Percentiles rank a stretch among this genome's conserved stretches.
These are phyloP conservation scores for Dicranocentrus wangi DNA, from an alignment of 2,888 invertebrate genomes.

Conservation along the genomic window DNA sequence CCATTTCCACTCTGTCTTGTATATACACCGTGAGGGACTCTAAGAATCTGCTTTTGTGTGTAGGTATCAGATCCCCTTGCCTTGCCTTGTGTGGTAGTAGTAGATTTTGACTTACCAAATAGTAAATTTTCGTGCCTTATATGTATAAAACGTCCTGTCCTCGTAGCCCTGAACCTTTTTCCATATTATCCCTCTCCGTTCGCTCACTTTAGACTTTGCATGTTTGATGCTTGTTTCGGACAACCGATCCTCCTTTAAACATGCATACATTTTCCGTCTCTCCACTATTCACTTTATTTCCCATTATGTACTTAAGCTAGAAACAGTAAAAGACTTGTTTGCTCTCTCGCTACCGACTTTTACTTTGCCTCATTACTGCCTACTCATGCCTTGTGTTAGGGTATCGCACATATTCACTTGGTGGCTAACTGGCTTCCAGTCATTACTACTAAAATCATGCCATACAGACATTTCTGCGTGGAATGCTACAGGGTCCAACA, in stretches of 20 bases:
- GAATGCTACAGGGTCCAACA: constrained; percentile 1
- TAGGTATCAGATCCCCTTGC: background rate
- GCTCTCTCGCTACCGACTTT: constrained; percentile 39
- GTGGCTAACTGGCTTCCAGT: constrained; percentile 13
- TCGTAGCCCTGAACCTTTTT: constrained; percentile 54
- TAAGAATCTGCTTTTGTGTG: constrained; percentile 11
- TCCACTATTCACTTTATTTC: constrained; percentile 43
- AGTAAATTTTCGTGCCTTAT: no score
- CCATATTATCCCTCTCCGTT: constrained; percentile 2
- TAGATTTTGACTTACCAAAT: no score
- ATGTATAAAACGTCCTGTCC: background rate
- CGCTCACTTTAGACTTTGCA: constrained; percentile 29
- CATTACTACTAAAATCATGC: background rate
- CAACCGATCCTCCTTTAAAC: constrained; percentile 50
- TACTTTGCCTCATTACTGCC: constrained; percentile 28
- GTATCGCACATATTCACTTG: background rate
- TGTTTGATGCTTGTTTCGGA: constrained; percentile 55
- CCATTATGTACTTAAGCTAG: constrained; percentile 52
- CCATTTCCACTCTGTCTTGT: constrained; percentile 14
- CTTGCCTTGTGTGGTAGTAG: no score
- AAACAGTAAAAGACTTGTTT: constrained; percentile 27
- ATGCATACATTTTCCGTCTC: constrained; percentile 40
- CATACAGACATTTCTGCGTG: no score
- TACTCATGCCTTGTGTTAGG: background rate
- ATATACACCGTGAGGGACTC: background rate